Percentiles rank a stretch among this genome's conserved stretches.
phyloP scores from a whole-genome alignment of 2,888 invertebrate genomes.

The Drosophila eohydei region DNA sequence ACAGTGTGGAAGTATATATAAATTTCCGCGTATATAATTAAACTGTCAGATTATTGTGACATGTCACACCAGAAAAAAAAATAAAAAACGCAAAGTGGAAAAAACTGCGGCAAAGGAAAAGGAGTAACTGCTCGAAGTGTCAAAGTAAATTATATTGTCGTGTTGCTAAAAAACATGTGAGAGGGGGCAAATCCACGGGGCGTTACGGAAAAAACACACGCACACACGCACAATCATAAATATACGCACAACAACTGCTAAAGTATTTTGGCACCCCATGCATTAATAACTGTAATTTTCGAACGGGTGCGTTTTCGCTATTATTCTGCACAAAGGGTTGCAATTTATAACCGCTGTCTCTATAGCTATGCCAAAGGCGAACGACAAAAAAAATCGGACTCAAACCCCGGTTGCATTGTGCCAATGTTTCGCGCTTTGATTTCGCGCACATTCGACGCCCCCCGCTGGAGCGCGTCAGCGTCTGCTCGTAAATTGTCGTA shows the following conservation, averaged over 20 bases:
- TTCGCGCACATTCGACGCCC: constrained; percentile 38
- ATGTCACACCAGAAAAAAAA: constrained; percentile 67
- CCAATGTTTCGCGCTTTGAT: constrained; percentile 63
- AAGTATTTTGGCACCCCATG: constrained; percentile 71
- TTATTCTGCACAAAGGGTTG: constrained; percentile 71
- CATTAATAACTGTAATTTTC: constrained; percentile 78
- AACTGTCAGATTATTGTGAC: constrained; percentile 85
- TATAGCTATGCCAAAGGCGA: constrained; percentile 25
- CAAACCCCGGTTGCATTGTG: constrained; percentile 41
- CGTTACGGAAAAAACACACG: constrained; percentile 18
- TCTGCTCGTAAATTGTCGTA: constrained; percentile 60
- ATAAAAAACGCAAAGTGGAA: constrained; percentile 26
- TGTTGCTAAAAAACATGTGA: constrained; percentile 34
- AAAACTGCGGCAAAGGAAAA: constrained; percentile 52
- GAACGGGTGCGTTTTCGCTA: constrained; percentile 55
- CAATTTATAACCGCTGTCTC: constrained; percentile 71
- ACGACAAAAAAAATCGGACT: constrained; percentile 11
- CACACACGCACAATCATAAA: constrained; percentile 9
- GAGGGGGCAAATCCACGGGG: constrained; percentile 41
- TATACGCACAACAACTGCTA: constrained; percentile 34
- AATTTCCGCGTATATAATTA: constrained; percentile 82
- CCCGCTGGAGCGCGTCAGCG: constrained; percentile 42
- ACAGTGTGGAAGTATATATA: constrained; percentile 46
- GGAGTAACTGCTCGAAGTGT: constrained; percentile 48
- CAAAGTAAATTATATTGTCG: constrained; percentile 69